Evolutionary conservation across 2,797 vertebrate genomes (phyloP).

Genomic region (Manis crassicaudata): DNA sequence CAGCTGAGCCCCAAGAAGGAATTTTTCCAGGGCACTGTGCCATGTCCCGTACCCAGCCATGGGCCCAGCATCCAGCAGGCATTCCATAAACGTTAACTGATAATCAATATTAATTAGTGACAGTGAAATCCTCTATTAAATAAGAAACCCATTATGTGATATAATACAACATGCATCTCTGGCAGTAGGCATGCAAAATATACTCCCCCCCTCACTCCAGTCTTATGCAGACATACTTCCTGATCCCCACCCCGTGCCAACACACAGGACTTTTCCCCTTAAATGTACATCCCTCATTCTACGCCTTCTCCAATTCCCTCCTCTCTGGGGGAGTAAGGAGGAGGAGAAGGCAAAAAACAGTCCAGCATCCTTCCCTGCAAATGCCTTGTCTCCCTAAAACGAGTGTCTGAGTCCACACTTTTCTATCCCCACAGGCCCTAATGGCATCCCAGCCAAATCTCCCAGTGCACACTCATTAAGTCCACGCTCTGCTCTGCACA

Average conservation of each 20-base stretch:
- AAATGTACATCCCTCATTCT: not conserved
- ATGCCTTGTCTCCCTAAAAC: not conserved
- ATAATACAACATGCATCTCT: not conserved
- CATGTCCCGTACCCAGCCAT: not conserved
- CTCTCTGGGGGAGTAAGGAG: not conserved
- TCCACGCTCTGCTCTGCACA: not conserved
- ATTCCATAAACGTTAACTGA: slow-evolving; percentile 17
- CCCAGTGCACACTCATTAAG: not conserved
- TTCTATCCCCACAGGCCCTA: not conserved
- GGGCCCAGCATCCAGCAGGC: not conserved
- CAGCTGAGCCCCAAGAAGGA: slow-evolving; percentile 26
- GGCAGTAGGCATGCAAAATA: not conserved
- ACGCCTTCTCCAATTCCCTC: not conserved
- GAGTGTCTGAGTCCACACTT: not conserved
- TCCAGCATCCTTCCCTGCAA: not conserved
- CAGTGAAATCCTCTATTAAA: not conserved
- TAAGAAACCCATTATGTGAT: not conserved
- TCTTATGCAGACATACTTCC: not conserved
- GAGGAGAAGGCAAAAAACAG: not conserved
- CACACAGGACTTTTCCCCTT: not conserved
- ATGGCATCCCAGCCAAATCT: not conserved
- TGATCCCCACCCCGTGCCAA: not conserved
- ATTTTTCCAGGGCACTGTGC: slow-evolving; percentile 61
- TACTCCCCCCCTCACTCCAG: not conserved
- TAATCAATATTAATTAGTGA: slow-evolving; percentile 40